A percentile compares a stretch with the other conserved stretches of the same genome.
phyloP scores from a whole-genome alignment of 2,113 vertebrate genomes.

The Dolichotis patagonum region DNA sequence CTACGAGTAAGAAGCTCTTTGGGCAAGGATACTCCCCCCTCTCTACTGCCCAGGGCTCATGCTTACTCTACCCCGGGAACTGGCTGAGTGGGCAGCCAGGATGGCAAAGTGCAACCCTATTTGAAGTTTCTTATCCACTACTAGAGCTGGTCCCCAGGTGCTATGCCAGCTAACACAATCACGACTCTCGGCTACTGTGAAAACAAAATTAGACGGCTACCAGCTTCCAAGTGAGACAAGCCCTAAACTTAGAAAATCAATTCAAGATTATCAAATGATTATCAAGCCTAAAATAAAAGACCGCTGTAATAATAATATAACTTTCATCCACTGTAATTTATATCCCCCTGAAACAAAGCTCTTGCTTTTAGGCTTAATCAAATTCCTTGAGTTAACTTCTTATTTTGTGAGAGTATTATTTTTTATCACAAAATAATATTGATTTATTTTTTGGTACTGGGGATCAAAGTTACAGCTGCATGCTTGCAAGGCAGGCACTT shows the following conservation, averaged over 20 bases:
- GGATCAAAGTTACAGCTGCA: too few species aligned
- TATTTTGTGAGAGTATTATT: slow-evolving; percentile 13
- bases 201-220: not conserved
- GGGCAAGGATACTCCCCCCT: not conserved
- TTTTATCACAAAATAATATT: not conserved
- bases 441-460: too few species aligned
- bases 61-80: not conserved
- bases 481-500: too few species aligned
- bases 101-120: not conserved
- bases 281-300: not conserved
- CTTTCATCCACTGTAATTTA: not conserved
- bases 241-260: not conserved
- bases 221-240: not conserved
- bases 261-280: slow-evolving; percentile 24
- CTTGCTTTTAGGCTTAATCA: slow-evolving; percentile 2
- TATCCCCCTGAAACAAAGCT: not conserved
- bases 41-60: not conserved
- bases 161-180: not conserved
- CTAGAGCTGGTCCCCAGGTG: not conserved
- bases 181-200: not conserved
- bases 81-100: not conserved
- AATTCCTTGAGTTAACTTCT: not conserved
- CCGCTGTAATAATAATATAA: not conserved
- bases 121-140: not conserved
- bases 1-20: not conserved